phyloP scores from a whole-genome alignment of 2,113 vertebrate genomes.

The Urocynchramus pylzowi region DNA sequence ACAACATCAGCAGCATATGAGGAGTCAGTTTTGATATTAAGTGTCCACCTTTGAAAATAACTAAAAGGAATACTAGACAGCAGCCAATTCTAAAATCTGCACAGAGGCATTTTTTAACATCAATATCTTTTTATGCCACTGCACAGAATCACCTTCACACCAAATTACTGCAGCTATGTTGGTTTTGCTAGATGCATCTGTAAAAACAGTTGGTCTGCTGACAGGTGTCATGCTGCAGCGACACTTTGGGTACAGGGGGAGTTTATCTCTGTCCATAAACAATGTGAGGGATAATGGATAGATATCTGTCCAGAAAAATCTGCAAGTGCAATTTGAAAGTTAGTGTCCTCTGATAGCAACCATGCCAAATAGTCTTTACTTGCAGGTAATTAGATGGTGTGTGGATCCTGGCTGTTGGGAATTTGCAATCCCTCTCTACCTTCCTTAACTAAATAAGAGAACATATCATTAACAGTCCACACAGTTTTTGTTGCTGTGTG shows the following conservation, averaged over 20 bases:
- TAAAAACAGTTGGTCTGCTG: background rate
- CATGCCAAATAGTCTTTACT: background rate
- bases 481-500: background rate
- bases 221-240: background rate
- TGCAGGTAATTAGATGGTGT: background rate
- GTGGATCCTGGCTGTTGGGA: background rate
- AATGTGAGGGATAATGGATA: background rate
- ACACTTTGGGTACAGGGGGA: background rate
- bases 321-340: background rate
- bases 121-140: background rate
- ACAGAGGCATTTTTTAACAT: background rate
- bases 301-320: background rate
- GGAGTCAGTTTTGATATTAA: background rate
- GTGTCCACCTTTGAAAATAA: background rate
- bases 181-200: background rate
- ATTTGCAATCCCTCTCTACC: background rate
- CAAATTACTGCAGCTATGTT: background rate
- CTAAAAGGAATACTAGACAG: background rate
- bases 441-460: background rate
- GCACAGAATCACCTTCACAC: background rate
- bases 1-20: background rate
- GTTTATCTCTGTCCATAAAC: background rate
- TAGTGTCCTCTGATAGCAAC: background rate
- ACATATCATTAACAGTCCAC: background rate
- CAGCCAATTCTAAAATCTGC: background rate